phyloP scores from a whole-genome alignment of 2,797 vertebrate genomes.

The Acipenser ruthenus region DNA sequence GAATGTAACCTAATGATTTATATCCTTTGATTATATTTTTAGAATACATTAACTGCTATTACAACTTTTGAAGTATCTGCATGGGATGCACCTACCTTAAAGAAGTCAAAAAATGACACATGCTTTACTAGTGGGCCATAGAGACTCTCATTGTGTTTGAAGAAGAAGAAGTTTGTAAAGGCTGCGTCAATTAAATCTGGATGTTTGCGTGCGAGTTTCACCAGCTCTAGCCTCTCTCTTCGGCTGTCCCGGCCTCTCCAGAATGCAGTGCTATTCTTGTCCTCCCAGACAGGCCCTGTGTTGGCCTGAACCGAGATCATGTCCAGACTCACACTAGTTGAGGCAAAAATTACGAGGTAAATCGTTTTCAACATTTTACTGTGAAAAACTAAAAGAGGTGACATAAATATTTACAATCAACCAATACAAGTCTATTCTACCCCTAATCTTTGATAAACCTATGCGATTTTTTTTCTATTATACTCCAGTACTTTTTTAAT shows the following conservation, averaged over 20 bases:
- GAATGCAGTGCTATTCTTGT: slow-evolving; percentile 82
- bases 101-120: slow-evolving; percentile 96
- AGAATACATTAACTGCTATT: too few relatives aligned
- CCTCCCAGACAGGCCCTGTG: slow-evolving; percentile 77
- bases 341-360: slow-evolving; percentile 14
- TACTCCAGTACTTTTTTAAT: too few relatives aligned
- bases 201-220: slow-evolving; percentile 79
- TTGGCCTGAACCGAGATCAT: slow-evolving; percentile 97
- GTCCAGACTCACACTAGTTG: slow-evolving; percentile 85
- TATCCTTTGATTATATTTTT: too few relatives aligned
- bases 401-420: too few relatives aligned
- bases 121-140: slow-evolving; percentile 93
- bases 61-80: background rate
- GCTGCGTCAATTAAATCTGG: slow-evolving; percentile 80
- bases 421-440: too few relatives aligned
- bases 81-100: slow-evolving; percentile 71
- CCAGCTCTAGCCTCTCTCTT: slow-evolving; percentile 87
- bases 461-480: too few relatives aligned
- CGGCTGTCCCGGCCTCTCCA: slow-evolving; percentile 96
- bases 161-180: slow-evolving; percentile 98
- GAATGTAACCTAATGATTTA: too few relatives aligned
- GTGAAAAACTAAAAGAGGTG: too few relatives aligned
- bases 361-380: too few relatives aligned
- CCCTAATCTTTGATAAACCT: too few relatives aligned
- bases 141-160: slow-evolving; percentile 85